Base-by-base conservation (phyloP, 2,113 vertebrate genomes). In the Probosciger aterrimus region DNA sequence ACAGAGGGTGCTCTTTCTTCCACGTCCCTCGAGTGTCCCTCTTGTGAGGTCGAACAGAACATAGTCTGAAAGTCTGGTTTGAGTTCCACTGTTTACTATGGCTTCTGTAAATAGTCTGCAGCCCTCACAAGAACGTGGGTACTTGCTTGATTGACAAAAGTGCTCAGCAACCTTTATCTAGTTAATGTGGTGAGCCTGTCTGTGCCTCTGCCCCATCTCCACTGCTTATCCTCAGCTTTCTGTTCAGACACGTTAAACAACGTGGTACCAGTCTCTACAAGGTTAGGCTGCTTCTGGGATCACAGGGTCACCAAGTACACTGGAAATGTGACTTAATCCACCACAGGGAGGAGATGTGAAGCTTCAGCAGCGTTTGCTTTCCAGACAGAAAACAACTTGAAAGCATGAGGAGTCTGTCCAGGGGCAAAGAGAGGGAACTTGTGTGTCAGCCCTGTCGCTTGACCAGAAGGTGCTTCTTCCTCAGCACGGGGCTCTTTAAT, bases 1-100 rank as follows among this genome's bases (percentile, higher is more conserved):
- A 80, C 84, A 83, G 2, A 70, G 82, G 88, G 76, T 82, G 85
- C 78, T 77, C 93, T 83, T 78, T 93, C 60, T 82, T 68, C 86
- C 78, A 31, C 22, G 70, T 80, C 53, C 73, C 91, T 80, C 0
- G 3, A 69, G 81, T 35, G 67, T 76, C 90, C 84, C 76, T 53
- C 28, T n/a, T 20, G 14, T 11, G 87, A 83, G 87, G 92, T 88
- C 93, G 88, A 5, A 33, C 15, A 14, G 75, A 57, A 41, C 7
- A 9, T 2, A 37, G 67, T 20, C 79, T 80, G 5, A 33, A 81
- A 62, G 30, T 44, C 53, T 69, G 83, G 4, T 93, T 82, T n/a
- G 41, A 17, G 92, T 94, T 74, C 79, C 39, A 63, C 75, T 75
- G 46, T 62, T 90, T 47, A 9, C 87, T 69, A 0, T 18, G 25